These are phyloP conservation scores for Pristis pectinata DNA, from an alignment of 2,797 vertebrate genomes.

Conservation along the genomic window DNA sequence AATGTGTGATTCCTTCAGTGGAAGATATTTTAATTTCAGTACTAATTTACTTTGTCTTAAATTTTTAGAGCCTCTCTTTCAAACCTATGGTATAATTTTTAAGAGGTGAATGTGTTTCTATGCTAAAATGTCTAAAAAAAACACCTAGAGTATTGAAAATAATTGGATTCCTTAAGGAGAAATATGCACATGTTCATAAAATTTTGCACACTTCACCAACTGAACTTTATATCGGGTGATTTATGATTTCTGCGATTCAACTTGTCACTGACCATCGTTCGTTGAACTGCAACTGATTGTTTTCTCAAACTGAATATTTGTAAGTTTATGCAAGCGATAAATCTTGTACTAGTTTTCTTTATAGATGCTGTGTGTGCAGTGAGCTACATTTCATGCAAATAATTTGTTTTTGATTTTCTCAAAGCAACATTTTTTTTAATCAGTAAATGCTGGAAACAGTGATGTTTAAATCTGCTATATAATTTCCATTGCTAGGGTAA, in stretches of 20 bases:
- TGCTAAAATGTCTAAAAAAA: background rate
- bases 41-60: background rate
- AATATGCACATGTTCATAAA: background rate
- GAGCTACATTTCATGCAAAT: background rate
- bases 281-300: conserved; percentile 34
- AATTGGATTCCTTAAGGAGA: background rate
- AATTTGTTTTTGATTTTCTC: background rate
- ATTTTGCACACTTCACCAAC: background rate
- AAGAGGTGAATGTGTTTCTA: background rate
- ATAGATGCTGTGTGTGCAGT: background rate
- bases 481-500: background rate
- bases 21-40: conserved; percentile 2
- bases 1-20: background rate
- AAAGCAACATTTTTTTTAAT: background rate
- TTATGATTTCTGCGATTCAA: conserved; percentile 36
- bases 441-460: background rate
- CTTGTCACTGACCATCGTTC: conserved; percentile 34
- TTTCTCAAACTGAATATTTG: conserved; percentile 22
- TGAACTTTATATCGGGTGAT: conserved; percentile 29
- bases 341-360: conserved; percentile 30
- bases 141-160: background rate
- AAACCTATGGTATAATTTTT: background rate
- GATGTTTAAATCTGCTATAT: background rate
- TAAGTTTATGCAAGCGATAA: conserved; percentile 33
- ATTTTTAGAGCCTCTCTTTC: background rate